These are phyloP conservation scores for Artemisiospiza belli DNA, from an alignment of 2,113 vertebrate genomes.

Conservation along the genomic window DNA sequence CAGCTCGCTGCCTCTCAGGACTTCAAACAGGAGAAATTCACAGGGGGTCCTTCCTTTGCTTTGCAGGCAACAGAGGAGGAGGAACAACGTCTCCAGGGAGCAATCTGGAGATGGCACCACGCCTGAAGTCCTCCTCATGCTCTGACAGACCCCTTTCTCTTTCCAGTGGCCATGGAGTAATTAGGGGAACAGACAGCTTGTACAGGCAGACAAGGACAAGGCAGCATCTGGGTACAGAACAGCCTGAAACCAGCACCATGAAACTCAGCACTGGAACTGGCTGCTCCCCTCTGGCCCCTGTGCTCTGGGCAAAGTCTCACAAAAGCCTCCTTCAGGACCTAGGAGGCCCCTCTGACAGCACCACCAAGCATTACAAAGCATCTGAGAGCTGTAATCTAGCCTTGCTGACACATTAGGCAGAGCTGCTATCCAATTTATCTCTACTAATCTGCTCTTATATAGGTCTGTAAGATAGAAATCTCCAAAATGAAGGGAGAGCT, in stretches of 20 bases:
- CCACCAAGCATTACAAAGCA: neutral
- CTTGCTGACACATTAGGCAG: constrained; percentile 14
- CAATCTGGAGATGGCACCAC: neutral
- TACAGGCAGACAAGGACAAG: neutral
- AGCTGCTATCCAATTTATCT: constrained; percentile 45
- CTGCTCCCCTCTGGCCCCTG: rapidly evolving
- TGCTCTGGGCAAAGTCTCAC: neutral
- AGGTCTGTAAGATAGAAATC: constrained; percentile 46
- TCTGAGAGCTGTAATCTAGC: neutral
- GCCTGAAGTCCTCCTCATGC: neutral
- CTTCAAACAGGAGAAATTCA: neutral
- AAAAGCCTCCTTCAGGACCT: neutral
- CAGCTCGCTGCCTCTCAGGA: neutral
- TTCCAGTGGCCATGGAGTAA: rapidly evolving
- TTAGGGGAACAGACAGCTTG: neutral
- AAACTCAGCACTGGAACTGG: neutral
- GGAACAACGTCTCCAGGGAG: neutral
- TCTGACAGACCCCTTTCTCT: neutral
- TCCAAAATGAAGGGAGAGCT: constrained; percentile 62
- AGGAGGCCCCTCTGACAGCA: neutral
- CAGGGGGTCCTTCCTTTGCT: neutral
- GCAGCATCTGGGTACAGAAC: neutral
- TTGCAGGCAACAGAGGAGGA: neutral
- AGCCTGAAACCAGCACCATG: neutral
- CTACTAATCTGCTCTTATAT: constrained; percentile 14